These are phyloP conservation scores for Melieria picta DNA, from an alignment of 2,888 invertebrate species.

Conservation along the genomic window DNA sequence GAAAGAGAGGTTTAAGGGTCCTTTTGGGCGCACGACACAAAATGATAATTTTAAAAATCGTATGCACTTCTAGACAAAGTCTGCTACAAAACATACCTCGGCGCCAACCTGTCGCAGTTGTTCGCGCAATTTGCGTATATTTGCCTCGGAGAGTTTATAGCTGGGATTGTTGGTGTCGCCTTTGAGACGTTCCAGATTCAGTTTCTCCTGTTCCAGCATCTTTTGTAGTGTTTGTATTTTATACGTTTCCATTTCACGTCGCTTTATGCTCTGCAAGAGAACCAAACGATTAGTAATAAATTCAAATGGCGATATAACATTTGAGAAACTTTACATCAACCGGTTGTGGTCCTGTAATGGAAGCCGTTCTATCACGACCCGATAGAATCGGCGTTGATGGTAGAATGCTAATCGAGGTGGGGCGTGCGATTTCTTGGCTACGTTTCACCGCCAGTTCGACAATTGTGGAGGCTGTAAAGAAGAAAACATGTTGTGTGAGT, in stretches of 20 bases:
- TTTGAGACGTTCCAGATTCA: slow-evolving; percentile 81
- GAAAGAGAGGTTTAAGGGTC: too few relatives aligned
- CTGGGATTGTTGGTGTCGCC: slow-evolving; percentile 64
- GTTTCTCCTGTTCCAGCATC: slow-evolving; percentile 90
- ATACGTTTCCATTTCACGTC: slow-evolving; percentile 83
- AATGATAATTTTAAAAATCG: not conserved
- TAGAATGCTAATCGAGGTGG: slow-evolving; percentile 64
- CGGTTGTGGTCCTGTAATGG: slow-evolving; percentile 85
- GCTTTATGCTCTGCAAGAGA: slow-evolving; percentile 78
- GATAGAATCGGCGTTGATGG: slow-evolving; percentile 70
- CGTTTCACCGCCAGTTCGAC: slow-evolving; percentile 78
- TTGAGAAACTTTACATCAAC: slow-evolving; percentile 76
- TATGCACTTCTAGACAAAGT: not conserved
- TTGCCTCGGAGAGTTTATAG: slow-evolving; percentile 64
- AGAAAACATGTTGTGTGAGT: not conserved
- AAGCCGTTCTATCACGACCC: slow-evolving; percentile 68
- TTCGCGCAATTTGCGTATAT: slow-evolving; percentile 63
- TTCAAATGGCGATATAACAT: not conserved
- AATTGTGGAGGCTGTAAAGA: slow-evolving; percentile 72
- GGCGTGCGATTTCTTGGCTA: slow-evolving; percentile 67
- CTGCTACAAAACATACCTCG: slow-evolving; percentile 54
- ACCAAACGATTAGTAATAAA: too few relatives aligned
- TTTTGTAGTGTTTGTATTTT: slow-evolving; percentile 85
- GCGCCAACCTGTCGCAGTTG: slow-evolving; percentile 65
- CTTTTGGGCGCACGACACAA: slow-evolving; percentile 2